A percentile compares a stretch with the other conserved stretches of the same genome.
Conservation (phyloP, 1,140 invertebrate species). For the Bacillus rossius region DNA sequence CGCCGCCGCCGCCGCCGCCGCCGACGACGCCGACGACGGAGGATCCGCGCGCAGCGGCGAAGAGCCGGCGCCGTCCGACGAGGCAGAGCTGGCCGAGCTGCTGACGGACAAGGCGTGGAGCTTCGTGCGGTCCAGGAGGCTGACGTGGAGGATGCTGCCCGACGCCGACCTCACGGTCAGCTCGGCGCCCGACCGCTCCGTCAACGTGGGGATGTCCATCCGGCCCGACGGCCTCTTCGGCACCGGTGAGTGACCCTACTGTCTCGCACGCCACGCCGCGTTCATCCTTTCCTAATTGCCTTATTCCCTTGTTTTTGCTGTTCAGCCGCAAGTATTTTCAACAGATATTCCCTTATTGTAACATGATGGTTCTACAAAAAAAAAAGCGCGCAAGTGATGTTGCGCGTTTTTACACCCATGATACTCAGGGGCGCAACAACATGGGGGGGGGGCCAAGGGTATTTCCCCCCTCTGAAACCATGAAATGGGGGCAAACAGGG, state of each 20-base stretch:
- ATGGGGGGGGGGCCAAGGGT: too few species aligned
- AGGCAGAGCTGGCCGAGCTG: background rate
- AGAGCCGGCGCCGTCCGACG: slow-evolving; percentile 35
- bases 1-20: background rate
- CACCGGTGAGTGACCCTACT: slow-evolving; percentile 12
- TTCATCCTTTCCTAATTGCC: too few species aligned
- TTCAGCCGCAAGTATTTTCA: too few species aligned
- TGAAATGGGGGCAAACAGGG: too few species aligned
- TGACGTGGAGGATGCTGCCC: slow-evolving; percentile 62
- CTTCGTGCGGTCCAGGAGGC: slow-evolving; percentile 62
- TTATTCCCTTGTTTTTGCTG: too few species aligned
- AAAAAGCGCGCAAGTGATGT: too few species aligned
- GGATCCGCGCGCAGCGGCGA: slow-evolving; percentile 21
- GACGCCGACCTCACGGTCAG: slow-evolving; percentile 70
- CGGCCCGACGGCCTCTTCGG: slow-evolving; percentile 1
- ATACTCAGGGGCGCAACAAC: too few species aligned
- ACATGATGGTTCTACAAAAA: too few species aligned
- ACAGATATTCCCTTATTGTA: too few species aligned
- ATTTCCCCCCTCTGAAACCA: too few species aligned
- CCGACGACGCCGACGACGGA: background rate
- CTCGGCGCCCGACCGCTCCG: slow-evolving; percentile 56
- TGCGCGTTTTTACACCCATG: too few species aligned
- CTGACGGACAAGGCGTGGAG: slow-evolving; percentile 45
- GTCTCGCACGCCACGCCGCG: slow-evolving; percentile 50
- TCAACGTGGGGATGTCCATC: slow-evolving; percentile 57